Base-by-base conservation (phyloP, 2,888 invertebrate species). In the Selenia dentaria region DNA sequence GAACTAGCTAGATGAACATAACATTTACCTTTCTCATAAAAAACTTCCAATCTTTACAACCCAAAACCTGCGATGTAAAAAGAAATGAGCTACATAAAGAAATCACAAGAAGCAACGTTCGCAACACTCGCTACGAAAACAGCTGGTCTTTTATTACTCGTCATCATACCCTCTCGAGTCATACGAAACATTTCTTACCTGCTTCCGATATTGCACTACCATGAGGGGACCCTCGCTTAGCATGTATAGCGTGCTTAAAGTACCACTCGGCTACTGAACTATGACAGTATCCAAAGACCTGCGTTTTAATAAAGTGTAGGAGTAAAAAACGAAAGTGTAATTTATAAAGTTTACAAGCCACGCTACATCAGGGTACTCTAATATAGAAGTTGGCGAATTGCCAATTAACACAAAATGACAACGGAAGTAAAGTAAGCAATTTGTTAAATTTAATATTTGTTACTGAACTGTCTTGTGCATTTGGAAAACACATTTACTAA, bases 191-290 rank as follows among this genome's bases (percentile, higher is more conserved):
- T 56, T 54, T 55, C 73, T 74, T 83, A 81, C 75, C 80, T 77
- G 77, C 64, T 69, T 66, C 57, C 62, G 62, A 78, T 78, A 76
- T 79, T 77, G 74, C 74, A 73, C 28, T 35, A 43, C 35, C 39
- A 38, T 50, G 32, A 31, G 45, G 42, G 45, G 39, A 38, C 48
- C 49, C 35, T 43, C 41, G 47, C 51, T 53, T 63, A 61, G 49
- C 49, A 52, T 35, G 47, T 50, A 51, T 36, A 51, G 46, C 46
- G 59, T 52, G 54, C 58, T 62, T 63, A 16, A 38, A 32, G 14
- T 13, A 22, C 9, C 6, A 6, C 22, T 22, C 22, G 3, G 8
- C 6, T 25, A 35, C 14, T 18, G 13, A 10, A 3, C 22, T 6
- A 31, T 27, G 10, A 18, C 45, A 39, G 45, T 39, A 35, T 59